Base-by-base conservation (phyloP, 2,113 vertebrate genomes). In the Oxyura jamaicensis region DNA sequence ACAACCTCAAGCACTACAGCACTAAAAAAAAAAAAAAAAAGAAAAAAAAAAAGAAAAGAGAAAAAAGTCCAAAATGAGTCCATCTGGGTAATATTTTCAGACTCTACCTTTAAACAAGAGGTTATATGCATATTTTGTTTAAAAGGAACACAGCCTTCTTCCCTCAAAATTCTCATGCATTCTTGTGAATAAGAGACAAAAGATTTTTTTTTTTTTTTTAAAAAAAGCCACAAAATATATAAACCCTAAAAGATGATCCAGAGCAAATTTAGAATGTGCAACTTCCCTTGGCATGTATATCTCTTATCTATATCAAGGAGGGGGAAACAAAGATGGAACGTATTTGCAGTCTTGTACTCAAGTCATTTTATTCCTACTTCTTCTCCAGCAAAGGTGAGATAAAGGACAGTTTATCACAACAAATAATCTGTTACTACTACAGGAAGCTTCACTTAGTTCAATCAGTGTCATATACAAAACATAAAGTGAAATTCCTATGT, bases 81-180 rank as follows among this genome's bases (percentile, higher is more conserved):
- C 39, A 93, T 39, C 44, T 78, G 35, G 23, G 67, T 73, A 35
- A 60, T 88, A 81, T 58, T 95, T 95, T 93, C 79, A 78, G 88
- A 83, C 42, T 56, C 33, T 78, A 68, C 29, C 21, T 66, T 86
- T 19, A 26, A 58, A 81, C 36, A n/a, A 78, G 16, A 10, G 10
- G 33, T 23, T 66, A 28, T 48, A 44, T 13, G 23, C 53, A 20
- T 79, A 62, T 83, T 91, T 95, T 83, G 82, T 90, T 97, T 93
- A 80, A 41, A 76, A 90, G 48, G 39, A 63, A 58, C 55, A 25
- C 17, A 28, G 53, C 41, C 50, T 69, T 66, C 66, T 75, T 93
- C 35, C 48, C 62, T 78, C 50, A 42, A 60, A 83, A 44, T 44
- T 12, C 44, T 89, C 39, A 36, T n/a, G 19, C 46, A 56, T 77